A percentile compares a stretch with the other conserved stretches of the same genome.
phyloP scores from a whole-genome alignment of 2,888 invertebrate genomes.

The Drosophila putrida region DNA sequence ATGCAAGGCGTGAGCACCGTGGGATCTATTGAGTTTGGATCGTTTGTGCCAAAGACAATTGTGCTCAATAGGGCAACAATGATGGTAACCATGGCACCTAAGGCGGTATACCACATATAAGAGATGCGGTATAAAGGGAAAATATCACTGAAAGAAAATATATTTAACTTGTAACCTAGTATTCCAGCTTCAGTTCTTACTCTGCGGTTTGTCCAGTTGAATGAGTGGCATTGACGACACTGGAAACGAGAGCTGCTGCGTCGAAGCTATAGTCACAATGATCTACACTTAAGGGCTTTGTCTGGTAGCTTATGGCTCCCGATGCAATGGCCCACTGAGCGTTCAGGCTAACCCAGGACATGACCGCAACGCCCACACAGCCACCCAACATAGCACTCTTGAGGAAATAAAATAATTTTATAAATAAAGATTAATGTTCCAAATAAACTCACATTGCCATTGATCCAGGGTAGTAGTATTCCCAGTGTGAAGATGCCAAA shows the following conservation, averaged over 20 bases:
- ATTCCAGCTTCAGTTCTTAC: conserved; percentile 58
- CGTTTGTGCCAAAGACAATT: conserved; percentile 85
- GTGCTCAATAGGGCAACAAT: conserved; percentile 84
- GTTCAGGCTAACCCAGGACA: conserved; percentile 88
- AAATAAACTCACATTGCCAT: conserved; percentile 87
- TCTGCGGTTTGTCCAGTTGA: conserved; percentile 49
- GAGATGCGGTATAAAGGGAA: conserved; percentile 89
- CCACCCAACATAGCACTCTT: conserved; percentile 89
- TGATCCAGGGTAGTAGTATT: conserved; percentile 90
- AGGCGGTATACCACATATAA: conserved; percentile 92
- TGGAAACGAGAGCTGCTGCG: conserved; percentile 69
- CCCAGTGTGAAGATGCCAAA: conserved; percentile 89
- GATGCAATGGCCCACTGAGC: conserved; percentile 88
- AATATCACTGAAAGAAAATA: conserved; percentile 72
- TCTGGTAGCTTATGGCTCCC: conserved; percentile 88
- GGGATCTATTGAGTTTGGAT: conserved; percentile 87
- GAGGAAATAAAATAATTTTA: neutral
- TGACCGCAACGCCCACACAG: conserved; percentile 86
- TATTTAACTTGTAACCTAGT: neutral
- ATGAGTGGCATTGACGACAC: conserved; percentile 58
- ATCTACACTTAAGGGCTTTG: conserved; percentile 88
- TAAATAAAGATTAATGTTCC: accelerated
- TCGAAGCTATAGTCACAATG: conserved; percentile 89
- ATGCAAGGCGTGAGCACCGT: conserved; percentile 88
- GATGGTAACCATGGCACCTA: conserved; percentile 87